A percentile compares a stretch with the other conserved stretches of the same genome.
These are phyloP conservation scores for Holothuria scabra DNA, from an alignment of 53 echinoderm and acorn worm species.

Conservation along the genomic window DNA sequence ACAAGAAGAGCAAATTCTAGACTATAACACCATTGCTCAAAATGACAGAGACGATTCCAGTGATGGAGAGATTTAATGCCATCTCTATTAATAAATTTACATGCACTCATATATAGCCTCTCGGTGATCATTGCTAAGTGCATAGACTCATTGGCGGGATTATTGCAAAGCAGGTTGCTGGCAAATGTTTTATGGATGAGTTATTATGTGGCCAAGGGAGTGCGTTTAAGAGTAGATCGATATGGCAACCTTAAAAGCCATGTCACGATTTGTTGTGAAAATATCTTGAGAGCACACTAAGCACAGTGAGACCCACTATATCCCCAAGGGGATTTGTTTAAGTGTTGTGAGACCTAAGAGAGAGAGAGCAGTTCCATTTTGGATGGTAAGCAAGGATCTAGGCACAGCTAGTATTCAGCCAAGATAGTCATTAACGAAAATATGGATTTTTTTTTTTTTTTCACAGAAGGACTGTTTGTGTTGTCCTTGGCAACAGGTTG, in stretches of 20 bases:
- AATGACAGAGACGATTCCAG: too few species aligned
- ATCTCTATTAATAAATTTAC: too few species aligned
- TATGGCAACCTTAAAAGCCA: conserved; percentile 40
- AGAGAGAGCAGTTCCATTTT: not conserved
- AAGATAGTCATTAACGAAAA: too few species aligned
- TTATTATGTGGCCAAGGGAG: not conserved
- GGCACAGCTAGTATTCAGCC: too few species aligned
- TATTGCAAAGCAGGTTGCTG: not conserved
- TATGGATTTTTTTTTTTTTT: too few species aligned
- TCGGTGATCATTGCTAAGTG: conserved; percentile 30
- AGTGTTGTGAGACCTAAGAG: conserved; percentile 33
- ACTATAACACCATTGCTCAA: too few species aligned
- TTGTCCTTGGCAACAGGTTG: conserved; percentile 46
- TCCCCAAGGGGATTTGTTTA: conserved; percentile 30
- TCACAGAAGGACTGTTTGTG: not conserved
- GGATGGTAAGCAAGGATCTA: too few species aligned
- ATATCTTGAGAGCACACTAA: not conserved
- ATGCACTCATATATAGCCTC: too few species aligned
- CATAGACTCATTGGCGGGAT: conserved; percentile 1
- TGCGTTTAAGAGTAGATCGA: conserved; percentile 28
- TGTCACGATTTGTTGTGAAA: conserved; percentile 30
- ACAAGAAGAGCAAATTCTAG: too few species aligned
- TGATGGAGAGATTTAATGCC: too few species aligned
- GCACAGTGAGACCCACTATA: conserved; percentile 13
- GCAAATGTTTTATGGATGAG: conserved; percentile 25